phyloP scores from a whole-genome alignment of 64 coral and sea anemone species.

The Porites australiensis region DNA sequence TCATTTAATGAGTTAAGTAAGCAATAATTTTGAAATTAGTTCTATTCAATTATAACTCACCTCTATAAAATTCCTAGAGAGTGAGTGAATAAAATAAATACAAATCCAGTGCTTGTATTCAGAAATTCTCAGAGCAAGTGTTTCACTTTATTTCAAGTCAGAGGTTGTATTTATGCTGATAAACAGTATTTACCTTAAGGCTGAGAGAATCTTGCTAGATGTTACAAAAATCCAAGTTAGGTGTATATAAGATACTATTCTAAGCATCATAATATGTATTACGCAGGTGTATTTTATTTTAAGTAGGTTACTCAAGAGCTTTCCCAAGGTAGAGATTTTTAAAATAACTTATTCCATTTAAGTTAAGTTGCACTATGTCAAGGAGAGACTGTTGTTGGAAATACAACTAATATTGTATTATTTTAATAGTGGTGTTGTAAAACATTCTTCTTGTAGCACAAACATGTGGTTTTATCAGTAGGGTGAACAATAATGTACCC shows the following conservation, averaged over 20 bases:
- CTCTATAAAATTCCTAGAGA: too few relatives aligned
- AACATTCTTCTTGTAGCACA: too few relatives aligned
- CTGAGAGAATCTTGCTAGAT: not conserved
- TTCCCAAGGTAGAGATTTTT: not conserved
- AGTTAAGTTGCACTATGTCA: not conserved
- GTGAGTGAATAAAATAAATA: not conserved
- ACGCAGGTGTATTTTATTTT: slow-evolving; percentile 3
- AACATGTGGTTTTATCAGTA: too few relatives aligned
- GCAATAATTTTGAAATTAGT: too few relatives aligned
- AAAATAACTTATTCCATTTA: slow-evolving; percentile 44
- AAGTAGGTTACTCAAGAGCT: not conserved
- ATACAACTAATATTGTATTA: too few relatives aligned
- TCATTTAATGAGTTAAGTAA: too few relatives aligned
- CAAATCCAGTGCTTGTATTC: not conserved
- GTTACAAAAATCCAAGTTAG: not conserved
- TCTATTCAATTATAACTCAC: too few relatives aligned
- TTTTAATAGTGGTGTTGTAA: too few relatives aligned
- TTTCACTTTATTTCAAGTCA: not conserved
- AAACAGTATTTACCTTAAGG: not conserved
- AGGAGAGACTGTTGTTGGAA: too few relatives aligned
- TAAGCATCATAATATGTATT: not conserved
- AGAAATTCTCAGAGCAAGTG: not conserved
- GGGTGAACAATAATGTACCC: not conserved
- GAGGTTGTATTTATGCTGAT: not conserved
- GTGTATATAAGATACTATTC: slow-evolving; percentile 13